Base-by-base conservation (phyloP, 2,113 vertebrate species). In the Spea bombifrons region DNA sequence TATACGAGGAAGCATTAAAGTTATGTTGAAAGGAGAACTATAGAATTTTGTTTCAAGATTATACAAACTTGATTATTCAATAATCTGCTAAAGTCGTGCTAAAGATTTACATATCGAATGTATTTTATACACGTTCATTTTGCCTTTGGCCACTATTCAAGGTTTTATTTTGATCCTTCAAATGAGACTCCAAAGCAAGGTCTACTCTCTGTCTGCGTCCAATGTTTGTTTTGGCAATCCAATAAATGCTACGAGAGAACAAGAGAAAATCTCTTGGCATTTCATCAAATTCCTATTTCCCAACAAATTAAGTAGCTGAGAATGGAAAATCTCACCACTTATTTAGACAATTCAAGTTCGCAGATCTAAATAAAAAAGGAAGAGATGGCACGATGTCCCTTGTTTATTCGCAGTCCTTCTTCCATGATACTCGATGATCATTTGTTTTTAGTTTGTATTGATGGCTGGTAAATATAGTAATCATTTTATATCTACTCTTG, bases 111-210 rank as follows among this genome's bases (percentile, higher is more conserved):
- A 30, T 30, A 30, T 30, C 2, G 30, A 30, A 30, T 53, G 30
- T 30, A 30, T 30, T 30, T 77, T 13, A 59, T 67, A 77, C 46
- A 63, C 75, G 70, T 43, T 53, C 68, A 50, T 70, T 30, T 67
- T 50, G 44, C 8, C 65, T 83, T 82, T 79, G n/a, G 67, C 57
- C 57, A 76, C 61, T 13, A 5, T 57, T 75, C 70, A 74, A 55
- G 66, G 83, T 55, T 50, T 76, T 70, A 69, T 76, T 76, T 45
- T 76, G 75, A n/a, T 80, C 75, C 71, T 78, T 83, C 77, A 55
- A 83, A 78, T 15, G 78, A 82, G 76, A 77, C 64, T 76, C 77
- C 76, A 86, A 85, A 84, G 77, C 73, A 47, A 84, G 78, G 73
- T 71, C 57, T 30, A 66, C 73, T 78, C 76, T 84, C 82, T 67